phyloP scores from a whole-genome alignment of 2,113 vertebrate genomes.

The Gallinago undulata region DNA sequence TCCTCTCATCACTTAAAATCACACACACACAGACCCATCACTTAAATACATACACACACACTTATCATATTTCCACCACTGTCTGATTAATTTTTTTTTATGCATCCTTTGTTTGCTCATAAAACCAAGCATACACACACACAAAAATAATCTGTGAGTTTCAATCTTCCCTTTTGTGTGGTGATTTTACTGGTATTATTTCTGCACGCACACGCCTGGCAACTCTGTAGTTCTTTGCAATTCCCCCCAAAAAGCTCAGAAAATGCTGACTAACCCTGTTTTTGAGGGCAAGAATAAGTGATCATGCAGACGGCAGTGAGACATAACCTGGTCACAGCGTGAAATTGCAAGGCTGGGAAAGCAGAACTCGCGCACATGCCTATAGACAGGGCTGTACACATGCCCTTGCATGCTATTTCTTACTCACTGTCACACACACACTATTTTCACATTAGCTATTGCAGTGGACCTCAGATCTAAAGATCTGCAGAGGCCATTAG shows the following conservation, averaged over 20 bases:
- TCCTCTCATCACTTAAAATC: not conserved
- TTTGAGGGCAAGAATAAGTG: not conserved
- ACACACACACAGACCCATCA: not conserved
- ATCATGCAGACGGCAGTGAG: not conserved
- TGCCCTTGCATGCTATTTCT: not conserved
- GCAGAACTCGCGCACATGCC: not conserved
- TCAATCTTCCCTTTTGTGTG: not conserved
- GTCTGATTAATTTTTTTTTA: not conserved
- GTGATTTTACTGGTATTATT: not conserved
- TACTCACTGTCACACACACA: not conserved
- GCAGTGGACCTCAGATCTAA: not conserved
- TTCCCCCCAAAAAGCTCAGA: not conserved
- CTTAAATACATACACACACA: not conserved
- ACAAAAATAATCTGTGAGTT: not conserved
- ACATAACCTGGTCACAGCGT: not conserved
- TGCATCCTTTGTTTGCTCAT: not conserved
- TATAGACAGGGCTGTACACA: not conserved
- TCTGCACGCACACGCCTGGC: not conserved
- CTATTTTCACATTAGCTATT: not conserved
- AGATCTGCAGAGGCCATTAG: conserved; percentile 12
- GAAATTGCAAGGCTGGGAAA: not conserved
- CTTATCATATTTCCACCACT: not conserved
- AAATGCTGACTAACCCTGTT: not conserved
- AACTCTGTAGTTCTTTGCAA: not conserved
- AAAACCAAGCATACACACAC: not conserved